A percentile compares a stretch with the other conserved stretches of the same genome.
phyloP scores from a whole-genome alignment of 2,797 vertebrate genomes.

The Chloroceryle inda region DNA sequence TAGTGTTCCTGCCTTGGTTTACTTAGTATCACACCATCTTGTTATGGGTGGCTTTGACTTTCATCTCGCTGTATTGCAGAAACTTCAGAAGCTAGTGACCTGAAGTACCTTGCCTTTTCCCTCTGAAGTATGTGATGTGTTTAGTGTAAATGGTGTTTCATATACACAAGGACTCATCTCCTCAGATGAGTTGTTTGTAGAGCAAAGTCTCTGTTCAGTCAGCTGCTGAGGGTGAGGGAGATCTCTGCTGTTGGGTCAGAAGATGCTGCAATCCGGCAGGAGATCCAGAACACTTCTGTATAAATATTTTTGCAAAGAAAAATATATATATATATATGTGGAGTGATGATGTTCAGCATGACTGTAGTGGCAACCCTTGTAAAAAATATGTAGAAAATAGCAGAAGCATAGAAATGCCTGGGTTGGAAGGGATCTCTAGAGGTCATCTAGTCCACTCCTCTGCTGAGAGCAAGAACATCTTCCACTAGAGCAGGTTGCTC shows the following conservation, averaged over 20 bases:
- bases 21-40: not conserved
- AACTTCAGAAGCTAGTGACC: constrained; percentile 22
- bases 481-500: too few species aligned
- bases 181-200: not conserved
- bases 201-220: not conserved
- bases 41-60: not conserved
- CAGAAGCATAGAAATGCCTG: too few species aligned
- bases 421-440: too few species aligned
- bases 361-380: not conserved
- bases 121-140: constrained; percentile 10
- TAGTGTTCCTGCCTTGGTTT: not conserved
- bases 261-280: not conserved
- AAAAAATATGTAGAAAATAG: not conserved
- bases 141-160: not conserved
- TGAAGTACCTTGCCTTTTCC: not conserved
- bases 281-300: not conserved
- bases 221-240: not conserved
- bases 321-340: not conserved
- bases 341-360: not conserved
- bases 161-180: not conserved
- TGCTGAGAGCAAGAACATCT: too few species aligned
- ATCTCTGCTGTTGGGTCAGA: not conserved
- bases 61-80: not conserved
- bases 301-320: not conserved
- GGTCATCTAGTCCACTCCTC: too few species aligned